Base-by-base conservation (phyloP, 2,113 vertebrate genomes). In the Carettochelys insculpta region DNA sequence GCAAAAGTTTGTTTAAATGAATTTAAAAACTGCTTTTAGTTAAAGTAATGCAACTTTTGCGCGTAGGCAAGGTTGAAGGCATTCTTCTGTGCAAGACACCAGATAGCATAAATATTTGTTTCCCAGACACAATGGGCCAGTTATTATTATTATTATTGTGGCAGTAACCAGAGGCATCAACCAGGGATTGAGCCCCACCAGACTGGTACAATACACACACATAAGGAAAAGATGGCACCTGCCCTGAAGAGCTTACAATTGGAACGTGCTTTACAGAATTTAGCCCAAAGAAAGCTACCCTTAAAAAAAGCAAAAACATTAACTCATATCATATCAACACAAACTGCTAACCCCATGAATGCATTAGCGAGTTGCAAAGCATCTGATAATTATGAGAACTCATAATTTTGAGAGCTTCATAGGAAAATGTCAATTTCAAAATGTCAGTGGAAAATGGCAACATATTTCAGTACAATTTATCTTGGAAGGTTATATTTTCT, bases 11-110 rank as follows among this genome's bases (percentile, higher is more conserved):
- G 3, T 83, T 43, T 3, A 85, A 3, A 5, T 50, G 52, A 89
- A 89, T 89, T 1, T 38, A 83, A 58, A 17, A 41, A 11, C 34
- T 4, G 3, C 78, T 54, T 53, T 54, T 58, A 85, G 86, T 93
- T 53, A 84, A 86, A 82, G 65, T 73, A 84, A n/a, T 19, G 10
- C 12, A 80, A 53, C 93, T 93, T 94, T 56, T 78, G 43, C 25
- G 20, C 27, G 48, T 38, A 71, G 3, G 20, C 50, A 19, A 51
- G 50, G 50, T 86, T 27, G 34, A 86, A 87, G 41, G 38, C 34
- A 84, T 53, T 65, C 71, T 25, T 78, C 56, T 58, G 29, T 53
- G 77, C 22, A 25, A 3, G 7, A 20, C 52, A 94, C 75, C 1
- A 86, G 47, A 31, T 50, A 91, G 29, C 54, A 58, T 19, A 58